These are phyloP conservation scores for Physella acuta DNA, from an alignment of 1,140 invertebrate genomes.

Conservation along the genomic window DNA sequence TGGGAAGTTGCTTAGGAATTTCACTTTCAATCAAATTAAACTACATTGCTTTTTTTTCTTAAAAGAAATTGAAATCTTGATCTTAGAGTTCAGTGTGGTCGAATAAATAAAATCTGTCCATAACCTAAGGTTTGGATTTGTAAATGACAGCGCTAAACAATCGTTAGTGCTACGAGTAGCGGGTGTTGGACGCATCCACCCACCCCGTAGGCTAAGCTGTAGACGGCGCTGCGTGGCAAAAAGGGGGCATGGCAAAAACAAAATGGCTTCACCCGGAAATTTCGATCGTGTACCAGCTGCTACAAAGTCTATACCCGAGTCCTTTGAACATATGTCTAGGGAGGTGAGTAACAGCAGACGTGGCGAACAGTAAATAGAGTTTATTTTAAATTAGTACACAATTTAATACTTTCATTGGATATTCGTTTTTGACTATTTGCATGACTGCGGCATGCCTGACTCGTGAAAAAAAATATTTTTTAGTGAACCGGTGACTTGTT, in stretches of 20 bases:
- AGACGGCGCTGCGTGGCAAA: conserved; percentile 24
- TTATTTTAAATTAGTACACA: background rate
- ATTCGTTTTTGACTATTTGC: conserved; percentile 15
- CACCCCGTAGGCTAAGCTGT: background rate
- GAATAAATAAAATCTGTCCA: background rate
- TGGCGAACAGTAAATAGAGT: conserved; percentile 3
- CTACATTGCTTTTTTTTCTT: too few relatives aligned
- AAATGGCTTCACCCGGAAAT: conserved; percentile 37
- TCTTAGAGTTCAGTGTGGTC: background rate
- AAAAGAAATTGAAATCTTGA: too few relatives aligned
- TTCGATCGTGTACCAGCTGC: conserved; percentile 31
- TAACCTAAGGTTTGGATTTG: background rate
- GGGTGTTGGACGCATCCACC: conserved; percentile 7
- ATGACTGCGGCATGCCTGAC: conserved; percentile 15
- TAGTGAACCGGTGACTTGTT: conserved; percentile 3
- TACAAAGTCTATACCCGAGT: conserved; percentile 30
- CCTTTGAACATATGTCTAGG: conserved; percentile 31
- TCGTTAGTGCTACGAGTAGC: background rate
- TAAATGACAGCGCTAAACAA: background rate
- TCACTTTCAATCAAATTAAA: too few relatives aligned
- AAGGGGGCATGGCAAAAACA: conserved; percentile 27
- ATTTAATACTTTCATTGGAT: conserved; percentile 15
- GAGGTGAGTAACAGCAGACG: conserved; percentile 31
- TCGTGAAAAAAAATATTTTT: conserved; percentile 20
- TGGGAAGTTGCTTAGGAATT: too few relatives aligned